phyloP scores from a whole-genome alignment of 2,888 invertebrate genomes.

The Apodemia zela region DNA sequence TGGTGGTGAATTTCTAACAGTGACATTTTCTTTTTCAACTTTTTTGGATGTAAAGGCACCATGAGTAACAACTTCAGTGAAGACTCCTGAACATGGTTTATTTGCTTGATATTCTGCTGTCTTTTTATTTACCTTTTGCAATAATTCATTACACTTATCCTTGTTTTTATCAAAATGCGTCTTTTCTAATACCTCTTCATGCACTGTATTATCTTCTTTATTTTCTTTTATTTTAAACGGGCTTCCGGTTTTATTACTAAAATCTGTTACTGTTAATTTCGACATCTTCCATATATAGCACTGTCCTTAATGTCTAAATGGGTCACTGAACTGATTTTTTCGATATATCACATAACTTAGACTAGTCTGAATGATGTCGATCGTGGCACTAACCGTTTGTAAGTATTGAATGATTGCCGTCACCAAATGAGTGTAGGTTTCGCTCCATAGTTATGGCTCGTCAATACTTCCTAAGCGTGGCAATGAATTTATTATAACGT shows the following conservation, averaged over 20 bases:
- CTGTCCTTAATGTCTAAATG: slow-evolving; percentile 30
- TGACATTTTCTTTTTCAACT: slow-evolving; percentile 46
- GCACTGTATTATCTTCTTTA: slow-evolving; percentile 39
- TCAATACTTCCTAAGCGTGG: slow-evolving; percentile 70
- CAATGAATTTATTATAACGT: slow-evolving; percentile 66
- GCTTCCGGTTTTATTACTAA: slow-evolving; percentile 51
- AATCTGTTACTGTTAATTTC: slow-evolving; percentile 61
- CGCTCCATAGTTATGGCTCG: slow-evolving; percentile 74
- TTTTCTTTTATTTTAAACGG: slow-evolving; percentile 45
- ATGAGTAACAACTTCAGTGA: slow-evolving; percentile 69
- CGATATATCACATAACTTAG: slow-evolving; percentile 43
- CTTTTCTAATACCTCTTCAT: slow-evolving; percentile 60
- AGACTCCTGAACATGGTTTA: slow-evolving; percentile 66
- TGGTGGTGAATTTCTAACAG: slow-evolving; percentile 40
- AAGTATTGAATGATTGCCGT: slow-evolving; percentile 53
- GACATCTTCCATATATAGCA: slow-evolving; percentile 47
- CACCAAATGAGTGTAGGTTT: slow-evolving; percentile 67
- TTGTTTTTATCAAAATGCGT: slow-evolving; percentile 59
- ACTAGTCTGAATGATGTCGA: slow-evolving; percentile 55
- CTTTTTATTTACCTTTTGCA: slow-evolving; percentile 65
- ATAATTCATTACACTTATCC: slow-evolving; percentile 60
- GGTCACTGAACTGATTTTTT: slow-evolving; percentile 52
- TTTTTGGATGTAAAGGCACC: slow-evolving; percentile 66
- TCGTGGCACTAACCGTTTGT: slow-evolving; percentile 56
- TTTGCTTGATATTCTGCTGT: slow-evolving; percentile 63